phyloP scores from a whole-genome alignment of 1,140 invertebrate genomes.

The Neodiprion pinetum region DNA sequence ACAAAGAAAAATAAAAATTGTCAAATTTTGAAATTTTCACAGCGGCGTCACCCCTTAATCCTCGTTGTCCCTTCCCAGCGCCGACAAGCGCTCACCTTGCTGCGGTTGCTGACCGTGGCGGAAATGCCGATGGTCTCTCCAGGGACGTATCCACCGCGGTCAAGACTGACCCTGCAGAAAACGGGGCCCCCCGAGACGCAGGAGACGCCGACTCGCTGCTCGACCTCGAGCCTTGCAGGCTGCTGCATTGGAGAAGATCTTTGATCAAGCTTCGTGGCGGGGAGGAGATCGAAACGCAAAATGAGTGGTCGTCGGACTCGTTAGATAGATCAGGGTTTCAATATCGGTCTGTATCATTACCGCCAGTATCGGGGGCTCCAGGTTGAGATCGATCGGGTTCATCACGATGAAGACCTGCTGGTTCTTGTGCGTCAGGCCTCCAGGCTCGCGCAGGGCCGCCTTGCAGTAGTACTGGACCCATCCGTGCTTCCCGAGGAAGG shows the following conservation, averaged over 20 bases:
- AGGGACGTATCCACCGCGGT: slow-evolving; percentile 91
- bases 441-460: slow-evolving; percentile 86
- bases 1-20: too few relatives aligned
- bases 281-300: background rate
- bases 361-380: slow-evolving; percentile 86
- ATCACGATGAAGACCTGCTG: slow-evolving; percentile 97
- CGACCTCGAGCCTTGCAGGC: slow-evolving; percentile 89
- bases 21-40: too few relatives aligned
- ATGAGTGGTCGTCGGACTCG: too few relatives aligned
- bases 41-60: too few relatives aligned
- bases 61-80: slow-evolving; percentile 50
- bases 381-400: slow-evolving; percentile 93
- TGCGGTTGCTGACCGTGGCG: slow-evolving; percentile 86
- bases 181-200: slow-evolving; percentile 86
- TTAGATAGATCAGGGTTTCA: too few relatives aligned
- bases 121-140: slow-evolving; percentile 89
- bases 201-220: slow-evolving; percentile 86
- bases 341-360: slow-evolving; percentile 66
- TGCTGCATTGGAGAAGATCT: slow-evolving; percentile 68
- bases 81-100: slow-evolving; percentile 77
- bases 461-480: slow-evolving; percentile 97
- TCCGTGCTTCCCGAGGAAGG: slow-evolving; percentile 92
- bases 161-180: slow-evolving; percentile 82
- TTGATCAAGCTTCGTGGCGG: background rate
- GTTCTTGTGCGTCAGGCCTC: slow-evolving; percentile 91